Percentiles rank a stretch among this genome's conserved stretches.
phyloP scores from a whole-genome alignment of 2,113 vertebrate genomes.

The Pluvialis apricaria region DNA sequence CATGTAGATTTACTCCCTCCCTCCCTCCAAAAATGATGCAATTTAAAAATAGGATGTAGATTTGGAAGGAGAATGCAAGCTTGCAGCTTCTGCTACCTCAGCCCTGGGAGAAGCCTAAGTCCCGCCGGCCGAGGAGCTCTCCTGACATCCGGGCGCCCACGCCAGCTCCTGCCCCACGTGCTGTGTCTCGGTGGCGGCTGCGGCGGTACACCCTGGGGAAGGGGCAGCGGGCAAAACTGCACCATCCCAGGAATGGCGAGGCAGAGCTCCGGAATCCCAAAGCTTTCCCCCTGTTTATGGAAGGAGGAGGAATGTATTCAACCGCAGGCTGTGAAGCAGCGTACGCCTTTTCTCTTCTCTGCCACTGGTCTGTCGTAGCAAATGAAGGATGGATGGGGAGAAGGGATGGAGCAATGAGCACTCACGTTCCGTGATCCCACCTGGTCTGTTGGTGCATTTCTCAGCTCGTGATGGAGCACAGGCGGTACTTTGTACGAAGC shows the following conservation, averaged over 20 bases:
- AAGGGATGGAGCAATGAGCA: not conserved
- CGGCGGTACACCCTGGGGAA: not conserved
- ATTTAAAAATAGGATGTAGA: not conserved
- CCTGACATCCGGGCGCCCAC: not conserved
- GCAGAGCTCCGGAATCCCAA: not conserved
- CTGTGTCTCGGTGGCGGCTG: not conserved
- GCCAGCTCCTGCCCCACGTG: not conserved
- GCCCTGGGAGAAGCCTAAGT: not conserved
- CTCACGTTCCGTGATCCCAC: not conserved
- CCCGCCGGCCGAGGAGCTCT: not conserved
- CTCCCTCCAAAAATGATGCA: not conserved
- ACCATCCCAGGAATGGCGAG: not conserved
- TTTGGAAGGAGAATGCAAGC: not conserved
- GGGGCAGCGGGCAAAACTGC: not conserved
- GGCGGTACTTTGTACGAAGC: rapidly evolving
- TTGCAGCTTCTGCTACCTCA: not conserved
- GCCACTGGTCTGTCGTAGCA: not conserved
- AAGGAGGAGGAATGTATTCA: not conserved
- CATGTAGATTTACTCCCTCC: not conserved
- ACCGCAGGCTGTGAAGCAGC: not conserved
- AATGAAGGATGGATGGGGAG: not conserved
- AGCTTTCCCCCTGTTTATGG: not conserved
- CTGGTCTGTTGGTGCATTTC: not conserved
- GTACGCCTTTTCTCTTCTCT: not conserved
- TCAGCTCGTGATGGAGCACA: not conserved